These are phyloP conservation scores for Nomia melanderi DNA, from an alignment of 1,140 invertebrate species.

Conservation along the genomic window DNA sequence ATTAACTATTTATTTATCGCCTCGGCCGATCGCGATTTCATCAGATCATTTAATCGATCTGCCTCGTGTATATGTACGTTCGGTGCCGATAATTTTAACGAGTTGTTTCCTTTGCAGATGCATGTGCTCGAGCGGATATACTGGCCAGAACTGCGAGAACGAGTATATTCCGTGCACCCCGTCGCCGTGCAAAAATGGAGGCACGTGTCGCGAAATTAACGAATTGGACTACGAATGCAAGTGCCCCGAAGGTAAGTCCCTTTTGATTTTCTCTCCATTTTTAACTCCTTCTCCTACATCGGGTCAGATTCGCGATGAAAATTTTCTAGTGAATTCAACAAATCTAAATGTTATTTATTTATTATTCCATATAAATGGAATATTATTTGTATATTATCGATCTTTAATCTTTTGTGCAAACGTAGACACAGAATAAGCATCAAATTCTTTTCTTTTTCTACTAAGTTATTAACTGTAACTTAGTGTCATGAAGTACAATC, in stretches of 20 bases:
- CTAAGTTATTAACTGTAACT: no score
- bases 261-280: conserved; percentile 9
- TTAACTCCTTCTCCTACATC: not conserved
- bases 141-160: conserved; percentile 93
- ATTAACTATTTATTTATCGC: conserved; percentile 39
- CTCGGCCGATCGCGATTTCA: conserved; percentile 13
- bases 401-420: no score
- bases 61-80: not conserved
- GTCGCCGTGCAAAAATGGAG: conserved; percentile 94
- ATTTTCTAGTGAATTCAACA: no score
- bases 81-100: conserved; percentile 1
- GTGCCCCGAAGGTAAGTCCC: conserved; percentile 92
- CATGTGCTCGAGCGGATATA: conserved; percentile 93
- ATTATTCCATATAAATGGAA: no score
- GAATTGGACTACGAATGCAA: conserved; percentile 91
- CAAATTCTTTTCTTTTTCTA: no score
- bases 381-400: no score
- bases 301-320: no score
- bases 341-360: no score
- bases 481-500: no score
- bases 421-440: no score
- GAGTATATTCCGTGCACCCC: conserved; percentile 95
- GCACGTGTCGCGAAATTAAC: conserved; percentile 88
- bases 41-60: conserved; percentile 19
- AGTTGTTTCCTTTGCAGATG: conserved; percentile 84